These are phyloP conservation scores for Microcebus jonahi DNA, from an alignment of 2,113 vertebrate species.

Conservation along the genomic window DNA sequence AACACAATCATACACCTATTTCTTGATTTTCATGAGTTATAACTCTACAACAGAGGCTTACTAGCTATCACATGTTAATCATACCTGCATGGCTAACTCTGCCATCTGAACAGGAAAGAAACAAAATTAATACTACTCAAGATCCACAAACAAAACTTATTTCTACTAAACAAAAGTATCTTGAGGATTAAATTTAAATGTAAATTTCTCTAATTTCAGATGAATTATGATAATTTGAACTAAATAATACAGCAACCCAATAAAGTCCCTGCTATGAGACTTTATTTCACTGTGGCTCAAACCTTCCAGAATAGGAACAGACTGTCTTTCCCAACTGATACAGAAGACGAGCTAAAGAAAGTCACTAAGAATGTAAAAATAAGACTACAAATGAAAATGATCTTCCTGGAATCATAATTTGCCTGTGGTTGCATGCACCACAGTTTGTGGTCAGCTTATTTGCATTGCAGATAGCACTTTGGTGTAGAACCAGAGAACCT, in stretches of 20 bases:
- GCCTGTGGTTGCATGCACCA: constrained; percentile 65
- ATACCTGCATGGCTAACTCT: not conserved
- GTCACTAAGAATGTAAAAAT: not conserved
- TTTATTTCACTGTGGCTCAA: not conserved
- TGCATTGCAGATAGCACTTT: constrained; percentile 57
- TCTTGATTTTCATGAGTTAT: not conserved
- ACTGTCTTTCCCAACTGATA: not conserved
- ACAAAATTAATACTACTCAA: not conserved
- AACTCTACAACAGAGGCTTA: not conserved
- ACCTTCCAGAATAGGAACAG: not conserved
- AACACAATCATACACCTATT: not conserved
- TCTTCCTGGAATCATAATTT: constrained; percentile 62
- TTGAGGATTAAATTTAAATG: constrained; percentile 18
- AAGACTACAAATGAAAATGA: not conserved
- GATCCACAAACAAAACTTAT: not conserved
- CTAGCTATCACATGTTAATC: not conserved
- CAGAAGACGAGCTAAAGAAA: constrained; percentile 7
- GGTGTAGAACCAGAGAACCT: not conserved
- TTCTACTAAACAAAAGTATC: constrained; percentile 13
- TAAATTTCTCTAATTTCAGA: constrained; percentile 8
- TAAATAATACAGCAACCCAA: not conserved
- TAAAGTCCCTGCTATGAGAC: not conserved
- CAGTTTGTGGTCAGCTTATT: constrained; percentile 53
- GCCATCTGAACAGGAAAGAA: not conserved
- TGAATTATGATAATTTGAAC: constrained; percentile 13